Evolutionary conservation across 2,888 invertebrate species (phyloP).

Genomic region (Ferrisia virgata): DNA sequence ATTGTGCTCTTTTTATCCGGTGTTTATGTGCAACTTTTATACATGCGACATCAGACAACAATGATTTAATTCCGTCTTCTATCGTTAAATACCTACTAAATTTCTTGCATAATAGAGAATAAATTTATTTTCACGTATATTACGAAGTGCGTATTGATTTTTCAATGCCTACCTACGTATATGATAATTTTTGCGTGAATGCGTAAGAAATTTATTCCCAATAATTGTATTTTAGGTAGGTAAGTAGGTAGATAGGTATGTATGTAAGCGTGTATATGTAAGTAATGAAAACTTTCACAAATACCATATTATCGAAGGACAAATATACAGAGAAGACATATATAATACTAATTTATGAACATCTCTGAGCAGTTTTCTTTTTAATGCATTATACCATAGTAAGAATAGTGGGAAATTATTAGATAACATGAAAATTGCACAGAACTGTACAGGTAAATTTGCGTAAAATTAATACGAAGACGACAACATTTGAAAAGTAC

Average conservation of each 20-base stretch:
- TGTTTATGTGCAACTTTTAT: too few species aligned
- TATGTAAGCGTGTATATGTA: neutral
- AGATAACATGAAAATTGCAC: neutral
- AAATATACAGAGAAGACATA: neutral
- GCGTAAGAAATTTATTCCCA: neutral
- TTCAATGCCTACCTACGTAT: too few species aligned
- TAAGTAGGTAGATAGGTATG: too few species aligned
- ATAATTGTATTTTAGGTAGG: neutral
- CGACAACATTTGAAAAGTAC: neutral
- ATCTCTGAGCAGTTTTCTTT: neutral
- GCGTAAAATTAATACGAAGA: neutral
- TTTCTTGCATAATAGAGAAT: too few species aligned
- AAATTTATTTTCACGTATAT: too few species aligned
- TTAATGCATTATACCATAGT: neutral
- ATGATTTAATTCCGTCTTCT: too few species aligned
- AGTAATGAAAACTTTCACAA: neutral
- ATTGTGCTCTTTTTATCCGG: too few species aligned
- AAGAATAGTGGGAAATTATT: neutral
- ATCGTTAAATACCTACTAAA: too few species aligned
- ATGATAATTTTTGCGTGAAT: too few species aligned
- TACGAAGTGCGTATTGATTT: too few species aligned
- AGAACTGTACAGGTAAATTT: neutral
- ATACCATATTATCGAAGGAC: neutral
- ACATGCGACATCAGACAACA: too few species aligned
- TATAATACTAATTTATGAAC: neutral